Percentiles rank a stretch among this genome's conserved stretches.
Evolutionary conservation across 2,113 vertebrate species (phyloP).

Genomic region (Rhinoderma darwinii): DNA sequence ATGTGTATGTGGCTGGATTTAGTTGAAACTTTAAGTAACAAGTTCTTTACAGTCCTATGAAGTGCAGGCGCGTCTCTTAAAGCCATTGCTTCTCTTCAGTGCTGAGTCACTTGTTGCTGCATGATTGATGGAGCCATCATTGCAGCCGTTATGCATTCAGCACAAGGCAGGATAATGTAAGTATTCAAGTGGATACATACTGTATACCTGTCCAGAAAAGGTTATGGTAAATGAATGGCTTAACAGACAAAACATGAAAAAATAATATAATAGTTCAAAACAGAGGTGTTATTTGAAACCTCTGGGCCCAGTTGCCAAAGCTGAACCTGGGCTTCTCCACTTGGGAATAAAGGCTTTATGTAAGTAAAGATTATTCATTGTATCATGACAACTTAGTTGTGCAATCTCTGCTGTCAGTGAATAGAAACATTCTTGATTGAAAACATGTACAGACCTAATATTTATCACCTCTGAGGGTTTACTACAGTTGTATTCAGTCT

Average conservation of each 20-base stretch:
- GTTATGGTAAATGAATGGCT: neutral
- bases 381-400: too few relatives aligned
- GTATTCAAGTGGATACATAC: neutral
- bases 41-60: neutral
- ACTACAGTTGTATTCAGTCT: too few relatives aligned
- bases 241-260: neutral
- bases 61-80: neutral
- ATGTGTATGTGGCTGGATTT: conserved; percentile 1
- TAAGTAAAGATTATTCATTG: too few relatives aligned
- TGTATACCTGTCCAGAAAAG: neutral
- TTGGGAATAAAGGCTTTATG: too few relatives aligned
- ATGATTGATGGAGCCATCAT: neutral
- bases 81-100: neutral
- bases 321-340: too few relatives aligned
- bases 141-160: neutral
- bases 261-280: too few relatives aligned
- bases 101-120: neutral
- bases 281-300: too few relatives aligned
- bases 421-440: too few relatives aligned
- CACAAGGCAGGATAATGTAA: neutral
- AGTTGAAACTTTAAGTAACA: neutral
- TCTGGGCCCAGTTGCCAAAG: too few relatives aligned
- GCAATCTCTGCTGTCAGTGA: too few relatives aligned
- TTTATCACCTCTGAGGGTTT: too few relatives aligned
- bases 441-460: too few relatives aligned